These are phyloP conservation scores for Aldrovandia affinis DNA, from an alignment of 2,797 vertebrate species.

Conservation along the genomic window DNA sequence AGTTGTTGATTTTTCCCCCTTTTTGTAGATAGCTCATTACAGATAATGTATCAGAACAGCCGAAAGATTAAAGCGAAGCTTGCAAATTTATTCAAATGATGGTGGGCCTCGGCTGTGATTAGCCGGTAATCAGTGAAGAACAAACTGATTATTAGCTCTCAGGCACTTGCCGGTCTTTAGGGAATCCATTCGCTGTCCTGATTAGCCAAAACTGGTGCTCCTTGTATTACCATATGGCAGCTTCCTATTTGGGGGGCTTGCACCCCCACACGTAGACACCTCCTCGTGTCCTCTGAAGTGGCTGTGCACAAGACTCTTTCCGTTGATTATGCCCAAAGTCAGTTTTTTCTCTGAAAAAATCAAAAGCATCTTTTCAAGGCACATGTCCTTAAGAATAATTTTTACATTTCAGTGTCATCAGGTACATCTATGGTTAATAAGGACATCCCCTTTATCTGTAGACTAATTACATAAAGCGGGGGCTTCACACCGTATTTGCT, in stretches of 20 bases:
- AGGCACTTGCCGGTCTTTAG: constrained; percentile 80
- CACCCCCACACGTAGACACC: constrained; percentile 66
- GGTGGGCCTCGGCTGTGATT: constrained; percentile 80
- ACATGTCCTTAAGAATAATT: constrained; percentile 71
- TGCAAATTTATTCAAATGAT: constrained; percentile 74
- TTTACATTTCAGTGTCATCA: not conserved
- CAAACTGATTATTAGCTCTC: constrained; percentile 92
- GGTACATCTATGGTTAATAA: not conserved
- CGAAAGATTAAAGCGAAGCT: constrained; percentile 61
- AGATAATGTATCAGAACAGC: constrained; percentile 59
- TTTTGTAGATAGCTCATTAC: constrained; percentile 72
- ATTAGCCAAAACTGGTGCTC: constrained; percentile 80
- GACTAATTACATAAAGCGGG: not conserved
- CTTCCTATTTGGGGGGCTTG: constrained; percentile 71
- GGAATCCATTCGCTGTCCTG: constrained; percentile 80
- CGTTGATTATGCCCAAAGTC: constrained; percentile 81
- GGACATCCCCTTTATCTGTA: not conserved
- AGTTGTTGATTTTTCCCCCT: constrained; percentile 64
- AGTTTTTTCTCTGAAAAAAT: constrained; percentile 80
- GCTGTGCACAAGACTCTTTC: constrained; percentile 75
- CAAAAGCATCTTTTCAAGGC: constrained; percentile 67
- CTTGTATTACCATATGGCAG: constrained; percentile 76
- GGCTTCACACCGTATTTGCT: not conserved
- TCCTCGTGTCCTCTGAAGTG: constrained; percentile 73
- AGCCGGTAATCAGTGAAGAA: constrained; percentile 90